phyloP scores from a whole-genome alignment of 2,888 invertebrate genomes.

The Corythucha ciliata region DNA sequence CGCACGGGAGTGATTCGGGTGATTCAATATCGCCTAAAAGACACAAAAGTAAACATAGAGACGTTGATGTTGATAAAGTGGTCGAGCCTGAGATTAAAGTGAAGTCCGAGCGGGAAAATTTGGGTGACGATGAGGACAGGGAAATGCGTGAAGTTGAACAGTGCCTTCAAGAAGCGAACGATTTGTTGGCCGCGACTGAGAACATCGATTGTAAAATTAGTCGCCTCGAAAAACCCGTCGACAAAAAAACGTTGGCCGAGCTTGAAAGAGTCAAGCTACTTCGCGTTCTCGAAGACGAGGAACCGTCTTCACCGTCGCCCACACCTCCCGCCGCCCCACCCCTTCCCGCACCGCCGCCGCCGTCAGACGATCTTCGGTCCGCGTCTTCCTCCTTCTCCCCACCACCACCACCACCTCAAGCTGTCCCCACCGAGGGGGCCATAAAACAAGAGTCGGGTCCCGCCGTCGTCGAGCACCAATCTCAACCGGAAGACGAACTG shows the following conservation, averaged over 20 bases:
- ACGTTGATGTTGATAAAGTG: slow-evolving; percentile 39
- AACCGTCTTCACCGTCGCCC: too few relatives aligned
- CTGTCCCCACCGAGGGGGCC: too few relatives aligned
- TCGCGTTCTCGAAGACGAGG: slow-evolving; percentile 28
- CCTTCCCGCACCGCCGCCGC: too few relatives aligned
- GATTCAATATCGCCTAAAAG: slow-evolving; percentile 32
- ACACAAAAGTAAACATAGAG: slow-evolving; percentile 37
- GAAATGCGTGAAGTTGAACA: slow-evolving; percentile 28
- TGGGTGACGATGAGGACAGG: slow-evolving; percentile 35
- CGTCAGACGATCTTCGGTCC: too few relatives aligned
- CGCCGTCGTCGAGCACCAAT: too few relatives aligned
- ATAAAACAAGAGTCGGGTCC: too few relatives aligned
- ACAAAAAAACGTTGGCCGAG: slow-evolving; percentile 7
- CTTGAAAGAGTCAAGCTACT: slow-evolving; percentile 24
- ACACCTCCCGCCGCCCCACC: too few relatives aligned
- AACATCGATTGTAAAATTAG: neutral
- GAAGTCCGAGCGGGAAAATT: slow-evolving; percentile 2
- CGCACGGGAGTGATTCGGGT: slow-evolving; percentile 29
- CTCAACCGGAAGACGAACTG: too few relatives aligned
- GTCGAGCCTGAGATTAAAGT: slow-evolving; percentile 32
- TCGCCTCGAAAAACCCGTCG: neutral
- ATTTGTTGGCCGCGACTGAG: slow-evolving; percentile 34
- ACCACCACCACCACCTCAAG: too few relatives aligned
- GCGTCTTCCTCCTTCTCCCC: too few relatives aligned
- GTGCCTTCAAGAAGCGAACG: slow-evolving; percentile 34